Base-by-base conservation (phyloP, 2,113 vertebrate genomes). In the Cheilinus undulatus region DNA sequence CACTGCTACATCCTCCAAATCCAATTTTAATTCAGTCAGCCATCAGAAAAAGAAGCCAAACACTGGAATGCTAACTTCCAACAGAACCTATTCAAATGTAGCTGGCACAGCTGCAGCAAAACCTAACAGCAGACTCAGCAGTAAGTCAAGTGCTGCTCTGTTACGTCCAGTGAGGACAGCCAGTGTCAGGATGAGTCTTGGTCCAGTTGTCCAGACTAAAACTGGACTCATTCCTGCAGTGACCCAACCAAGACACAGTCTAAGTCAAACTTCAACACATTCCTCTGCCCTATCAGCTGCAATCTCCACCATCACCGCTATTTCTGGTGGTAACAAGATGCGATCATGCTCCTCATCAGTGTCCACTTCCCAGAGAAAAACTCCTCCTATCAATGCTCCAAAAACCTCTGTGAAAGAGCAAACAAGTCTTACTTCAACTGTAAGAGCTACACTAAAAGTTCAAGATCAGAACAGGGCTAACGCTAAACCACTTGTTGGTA, bases 161-260 rank as follows among this genome's bases (percentile, higher is more conserved):
- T 50, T 57, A 15, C 11, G 4, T 43, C 42, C 36, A 0, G 0
- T 0, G 0, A 65, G 26, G 6, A 23, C 50, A 0, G 3, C 3
- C 23, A 20, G 23, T 28, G 10, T 0, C 24, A 61, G 84, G 34
- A 59, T 87, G 17, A 90, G 85, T 45, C 42, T 86, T 0, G 84
- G 82, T 1, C 75, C 82, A 0, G 11, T 85, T 8, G 75, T 87
- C n/a, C 85, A 76, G 70, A 88, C 90, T 0, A 89, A 65, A 81
- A 89, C 87, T 0, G 86, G 89, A 10, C 85, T 91, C 8, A 72
- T 72, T 24, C 84, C 89, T 53, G 78, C 90, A 3, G 62, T 80
- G 27, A 77, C 38, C 3, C 73, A 78, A 42, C 80, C 73, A 3
- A 84, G 59, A 54, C 60, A n/a, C 14, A 22, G 2, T 42, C 45